Evolutionary conservation across 2,888 invertebrate species (phyloP).

Genomic region (Eremobia ochroleuca): DNA sequence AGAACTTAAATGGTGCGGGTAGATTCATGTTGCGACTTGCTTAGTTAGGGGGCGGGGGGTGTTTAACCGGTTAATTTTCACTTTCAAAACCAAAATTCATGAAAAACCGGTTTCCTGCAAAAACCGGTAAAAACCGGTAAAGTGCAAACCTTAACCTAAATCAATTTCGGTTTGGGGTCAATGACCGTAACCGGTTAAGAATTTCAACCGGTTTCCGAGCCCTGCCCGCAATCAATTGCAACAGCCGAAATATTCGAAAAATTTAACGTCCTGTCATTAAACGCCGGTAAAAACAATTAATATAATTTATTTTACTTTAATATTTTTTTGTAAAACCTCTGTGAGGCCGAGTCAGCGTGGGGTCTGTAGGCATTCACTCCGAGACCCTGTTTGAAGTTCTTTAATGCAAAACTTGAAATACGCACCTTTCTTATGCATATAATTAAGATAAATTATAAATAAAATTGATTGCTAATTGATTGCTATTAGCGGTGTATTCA

Average conservation of each 20-base stretch:
- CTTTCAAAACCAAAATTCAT: too few relatives aligned
- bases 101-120: too few relatives aligned
- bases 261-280: constrained; percentile 50
- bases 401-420: constrained; percentile 67
- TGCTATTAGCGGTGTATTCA: constrained; percentile 31
- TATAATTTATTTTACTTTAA: constrained; percentile 57
- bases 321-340: constrained; percentile 52
- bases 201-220: too few relatives aligned
- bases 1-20: too few relatives aligned
- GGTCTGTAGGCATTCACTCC: constrained; percentile 52
- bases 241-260: constrained; percentile 45
- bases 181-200: too few relatives aligned
- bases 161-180: too few relatives aligned
- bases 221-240: not conserved
- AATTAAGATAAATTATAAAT: constrained; percentile 65
- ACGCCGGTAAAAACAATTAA: constrained; percentile 58
- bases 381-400: constrained; percentile 41
- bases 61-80: too few relatives aligned
- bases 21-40: too few relatives aligned
- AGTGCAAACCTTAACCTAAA: too few relatives aligned
- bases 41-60: too few relatives aligned
- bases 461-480: constrained; percentile 49
- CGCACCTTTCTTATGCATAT: constrained; percentile 56
- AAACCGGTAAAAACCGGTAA: too few relatives aligned
- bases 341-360: constrained; percentile 61